Base-by-base conservation (phyloP, 1,140 invertebrate genomes). In the Nylanderia fulva region DNA sequence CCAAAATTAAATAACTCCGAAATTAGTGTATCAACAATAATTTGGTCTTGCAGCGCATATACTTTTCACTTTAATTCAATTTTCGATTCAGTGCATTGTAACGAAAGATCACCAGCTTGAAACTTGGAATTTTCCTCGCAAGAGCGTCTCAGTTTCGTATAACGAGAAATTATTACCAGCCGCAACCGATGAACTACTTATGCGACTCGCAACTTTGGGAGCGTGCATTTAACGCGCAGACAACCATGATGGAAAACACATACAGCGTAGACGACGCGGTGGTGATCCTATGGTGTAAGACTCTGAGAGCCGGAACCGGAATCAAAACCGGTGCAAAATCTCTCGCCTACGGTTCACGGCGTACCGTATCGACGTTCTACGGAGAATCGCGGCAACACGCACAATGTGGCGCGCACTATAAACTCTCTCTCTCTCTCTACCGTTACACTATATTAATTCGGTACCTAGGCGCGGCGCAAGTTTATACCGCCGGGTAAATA, bases 321-420 rank as follows among this genome's bases (percentile, higher is more conserved):
- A 88, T 89, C 88, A 86, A 74, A 88, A 88, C 87, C 42, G 66
- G 45, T 13, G 84, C 54, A 64, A 87, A 72, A 85, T 85, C 74
- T 85, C 74, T 72, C 85, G 71, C 56, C 24, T 52, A 24, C 29
- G 52, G 66, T 79, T 71, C 36, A 71, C 42, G 69, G n/a, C 11
- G 21, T 33, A 13, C 9, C 29, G 45, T 33, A n/a, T 6, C 21
- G 24, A 29, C 1, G n/a, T 13, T n/a, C n/a, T n/a, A n/a, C 42
- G 13, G 76, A 52, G 24, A 45, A 54, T 72, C 33, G 29, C 21
- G 33, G 24, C 7, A 27, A 21, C 11, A 29, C 21, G 29, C 29
- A 45, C 27, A 9, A n/a, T 13, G 36, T 24, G 11, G n/a, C 39
- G 80, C 56, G 42, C 21, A 58, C n/a, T 48, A n/a, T 48, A 54